Base-by-base conservation (phyloP, 2,113 vertebrate species). In the Protobothrops flavoviridis region DNA sequence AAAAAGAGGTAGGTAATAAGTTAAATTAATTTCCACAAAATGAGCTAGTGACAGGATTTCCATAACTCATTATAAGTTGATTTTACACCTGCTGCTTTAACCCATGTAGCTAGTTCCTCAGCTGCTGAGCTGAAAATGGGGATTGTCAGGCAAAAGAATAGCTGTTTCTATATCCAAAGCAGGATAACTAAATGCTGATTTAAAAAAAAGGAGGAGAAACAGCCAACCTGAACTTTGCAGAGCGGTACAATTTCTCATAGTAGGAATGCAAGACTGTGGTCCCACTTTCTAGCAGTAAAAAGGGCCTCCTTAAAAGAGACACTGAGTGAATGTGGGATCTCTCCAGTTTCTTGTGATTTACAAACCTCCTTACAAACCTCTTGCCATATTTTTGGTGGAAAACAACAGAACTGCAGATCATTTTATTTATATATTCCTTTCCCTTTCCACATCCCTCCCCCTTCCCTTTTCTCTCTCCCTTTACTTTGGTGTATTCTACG, bases 91-190 rank as follows among this genome's bases (percentile, higher is more conserved):
- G 95, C 93, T 95, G 92, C 33, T 96, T 9, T 11, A 88, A 50
- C 53, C 10, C 61, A 45, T 0, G 85, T 0, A 59, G 94, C 11
- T 6, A 0, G 69, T 12, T 87, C 88, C 94, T 94, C 89, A 59
- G 89, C 93, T 11, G 17, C 95, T 94, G 95, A 95, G 94, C 59
- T 94, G 94, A 92, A 94, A 96, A 94, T 91, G 95, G 91, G 29
- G 91, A 23, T 85, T 95, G 95, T 92, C 93, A 95, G 55, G 45
- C 92, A 24, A 50, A 93, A 89, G 3, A 13, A 24, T 56, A 88
- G 13, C 61, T 43, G 1, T 57, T 89, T 93, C 91, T 43, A 26
- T 56, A 94, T 92, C 11, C 85, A 90, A 52, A 56, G 6, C n/a
- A 48, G 39, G 17, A 81, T 21, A 57, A 0, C 74, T 61, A 93